Evolutionary conservation across 2,797 vertebrate species (phyloP).

Genomic region (Gila robusta): DNA sequence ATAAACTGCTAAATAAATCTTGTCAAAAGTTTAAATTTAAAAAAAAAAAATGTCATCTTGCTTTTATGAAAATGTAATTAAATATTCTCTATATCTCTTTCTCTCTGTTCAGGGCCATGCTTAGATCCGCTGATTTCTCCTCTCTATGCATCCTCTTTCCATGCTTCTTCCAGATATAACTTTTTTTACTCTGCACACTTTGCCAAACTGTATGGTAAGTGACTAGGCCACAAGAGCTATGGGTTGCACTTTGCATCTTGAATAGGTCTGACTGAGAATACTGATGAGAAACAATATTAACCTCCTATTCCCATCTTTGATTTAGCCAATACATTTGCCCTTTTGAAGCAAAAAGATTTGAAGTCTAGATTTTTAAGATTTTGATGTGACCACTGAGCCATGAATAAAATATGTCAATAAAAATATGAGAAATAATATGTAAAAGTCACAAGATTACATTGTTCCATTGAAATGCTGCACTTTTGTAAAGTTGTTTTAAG

Average conservation of each 20-base stretch:
- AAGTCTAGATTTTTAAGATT: not conserved
- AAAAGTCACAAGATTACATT: not conserved
- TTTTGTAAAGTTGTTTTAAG: not conserved
- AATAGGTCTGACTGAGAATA: not conserved
- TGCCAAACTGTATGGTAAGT: slow-evolving; percentile 93
- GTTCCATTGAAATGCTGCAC: not conserved
- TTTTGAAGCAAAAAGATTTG: not conserved
- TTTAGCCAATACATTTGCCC: not conserved
- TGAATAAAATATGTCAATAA: not conserved
- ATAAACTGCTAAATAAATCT: not conserved
- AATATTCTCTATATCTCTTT: not conserved
- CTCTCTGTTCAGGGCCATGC: slow-evolving; percentile 64
- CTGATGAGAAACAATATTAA: not conserved
- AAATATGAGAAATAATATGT: not conserved
- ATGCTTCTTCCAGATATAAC: slow-evolving; percentile 93
- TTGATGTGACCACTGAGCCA: not conserved
- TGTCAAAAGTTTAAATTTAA: not conserved
- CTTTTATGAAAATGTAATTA: not conserved
- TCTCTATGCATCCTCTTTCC: slow-evolving; percentile 90
- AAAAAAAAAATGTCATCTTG: not conserved
- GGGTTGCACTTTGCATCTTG: not conserved
- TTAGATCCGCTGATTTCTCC: slow-evolving; percentile 89
- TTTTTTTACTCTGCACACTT: slow-evolving; percentile 92
- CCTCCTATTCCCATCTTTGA: not conserved
- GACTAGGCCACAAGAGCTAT: not conserved